phyloP scores from a whole-genome alignment of 2,113 vertebrate genomes.

The Sinocyclocheilus grahami region DNA sequence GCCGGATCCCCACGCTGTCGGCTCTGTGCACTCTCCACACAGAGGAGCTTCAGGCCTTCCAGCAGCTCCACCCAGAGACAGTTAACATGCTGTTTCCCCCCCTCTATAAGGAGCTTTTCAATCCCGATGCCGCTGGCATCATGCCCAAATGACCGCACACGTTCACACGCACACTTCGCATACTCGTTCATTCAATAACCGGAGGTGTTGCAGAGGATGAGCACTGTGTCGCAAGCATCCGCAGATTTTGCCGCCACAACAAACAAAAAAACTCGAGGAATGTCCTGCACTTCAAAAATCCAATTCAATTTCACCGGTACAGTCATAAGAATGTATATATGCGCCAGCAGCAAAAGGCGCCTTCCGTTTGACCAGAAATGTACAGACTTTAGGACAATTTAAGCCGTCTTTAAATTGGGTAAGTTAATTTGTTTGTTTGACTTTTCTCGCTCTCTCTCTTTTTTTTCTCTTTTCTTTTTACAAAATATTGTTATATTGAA shows the following conservation, averaged over 20 bases:
- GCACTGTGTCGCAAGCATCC: not conserved
- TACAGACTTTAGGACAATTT: constrained; percentile 80
- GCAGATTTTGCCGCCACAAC: constrained; percentile 57
- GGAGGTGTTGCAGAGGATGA: not conserved
- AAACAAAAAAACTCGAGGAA: constrained; percentile 83
- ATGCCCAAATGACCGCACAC: constrained; percentile 90
- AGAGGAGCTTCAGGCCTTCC: constrained; percentile 98
- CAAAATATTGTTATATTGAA: constrained; percentile 73
- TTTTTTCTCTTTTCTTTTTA: constrained; percentile 47
- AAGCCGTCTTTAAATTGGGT: constrained; percentile 80
- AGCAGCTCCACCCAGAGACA: constrained; percentile 97
- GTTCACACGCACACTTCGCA: constrained; percentile 51
- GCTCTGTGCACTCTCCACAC: constrained; percentile 98
- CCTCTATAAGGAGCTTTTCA: constrained; percentile 99
- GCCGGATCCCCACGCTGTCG: constrained; percentile 95
- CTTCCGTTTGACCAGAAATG: constrained; percentile 82
- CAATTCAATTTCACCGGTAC: constrained; percentile 96
- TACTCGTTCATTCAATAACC: not conserved
- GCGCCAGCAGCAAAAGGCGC: constrained; percentile 83
- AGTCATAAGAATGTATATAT: constrained; percentile 99
- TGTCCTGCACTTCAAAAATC: constrained; percentile 91
- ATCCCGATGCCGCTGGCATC: constrained; percentile 90
- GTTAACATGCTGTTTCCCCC: constrained; percentile 98
- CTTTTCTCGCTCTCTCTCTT: constrained; percentile 59
- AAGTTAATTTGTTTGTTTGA: constrained; percentile 75